Evolutionary conservation across 2,888 invertebrate species (phyloP).

Genomic region (Cerceris ruficornis): DNA sequence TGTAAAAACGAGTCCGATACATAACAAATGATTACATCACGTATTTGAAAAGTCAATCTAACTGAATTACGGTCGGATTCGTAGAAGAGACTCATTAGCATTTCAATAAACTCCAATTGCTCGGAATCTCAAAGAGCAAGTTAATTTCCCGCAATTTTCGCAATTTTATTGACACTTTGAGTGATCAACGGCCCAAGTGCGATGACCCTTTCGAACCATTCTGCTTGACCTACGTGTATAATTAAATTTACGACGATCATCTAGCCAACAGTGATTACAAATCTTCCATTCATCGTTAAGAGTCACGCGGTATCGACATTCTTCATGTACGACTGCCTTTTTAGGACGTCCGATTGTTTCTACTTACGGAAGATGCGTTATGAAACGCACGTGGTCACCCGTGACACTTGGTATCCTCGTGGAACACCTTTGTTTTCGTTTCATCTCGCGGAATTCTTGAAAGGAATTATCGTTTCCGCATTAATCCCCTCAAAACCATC

Average conservation of each 20-base stretch:
- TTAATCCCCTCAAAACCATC: neutral
- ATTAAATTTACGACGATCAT: neutral
- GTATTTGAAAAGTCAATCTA: neutral
- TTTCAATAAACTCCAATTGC: constrained; percentile 5
- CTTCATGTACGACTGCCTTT: constrained; percentile 71
- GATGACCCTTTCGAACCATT: no score
- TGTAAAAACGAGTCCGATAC: constrained; percentile 3
- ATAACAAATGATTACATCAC: constrained; percentile 23
- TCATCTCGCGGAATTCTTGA: constrained; percentile 9
- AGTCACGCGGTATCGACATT: constrained; percentile 51
- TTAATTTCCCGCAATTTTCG: no score
- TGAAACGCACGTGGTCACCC: constrained; percentile 69
- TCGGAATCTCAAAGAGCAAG: neutral
- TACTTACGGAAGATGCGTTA: constrained; percentile 68
- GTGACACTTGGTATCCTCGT: constrained; percentile 43
- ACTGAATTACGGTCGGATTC: constrained; percentile 2
- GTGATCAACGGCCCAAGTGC: no score
- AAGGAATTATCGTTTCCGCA: constrained; percentile 34
- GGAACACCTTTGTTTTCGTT: constrained; percentile 51
- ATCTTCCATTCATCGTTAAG: constrained; percentile 21
- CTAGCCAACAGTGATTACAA: neutral
- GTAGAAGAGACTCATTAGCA: neutral
- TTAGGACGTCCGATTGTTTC: constrained; percentile 68
- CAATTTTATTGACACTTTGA: no score
- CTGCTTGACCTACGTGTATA: no score